A percentile compares a stretch with the other conserved stretches of the same genome.
Conservation (phyloP, 2,797 vertebrate genomes). For the Neosilurus hyrtlii region DNA sequence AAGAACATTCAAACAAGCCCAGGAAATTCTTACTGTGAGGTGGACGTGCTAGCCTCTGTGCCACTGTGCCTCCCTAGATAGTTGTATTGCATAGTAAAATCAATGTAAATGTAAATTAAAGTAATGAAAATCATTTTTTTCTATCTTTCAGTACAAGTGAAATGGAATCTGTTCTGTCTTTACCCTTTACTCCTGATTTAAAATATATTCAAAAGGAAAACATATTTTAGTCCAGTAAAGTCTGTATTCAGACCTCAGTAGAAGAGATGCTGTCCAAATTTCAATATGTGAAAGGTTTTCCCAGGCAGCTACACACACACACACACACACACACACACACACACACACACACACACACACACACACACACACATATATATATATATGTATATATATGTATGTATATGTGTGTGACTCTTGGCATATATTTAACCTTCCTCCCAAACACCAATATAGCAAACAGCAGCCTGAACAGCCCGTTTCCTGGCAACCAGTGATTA, state of each 20-base stretch:
- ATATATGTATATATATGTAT: too few species aligned
- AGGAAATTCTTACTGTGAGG: too few species aligned
- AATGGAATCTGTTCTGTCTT: too few species aligned
- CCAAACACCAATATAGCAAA: constrained; percentile 57
- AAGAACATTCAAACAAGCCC: too few species aligned
- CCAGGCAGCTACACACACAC: neutral
- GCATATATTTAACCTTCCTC: constrained; percentile 42
- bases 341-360: too few species aligned
- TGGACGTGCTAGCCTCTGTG: too few species aligned
- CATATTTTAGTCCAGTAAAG: constrained; percentile 15
- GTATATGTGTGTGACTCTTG: constrained; percentile 41
- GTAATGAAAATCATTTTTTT: neutral
- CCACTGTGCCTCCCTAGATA: too few species aligned
- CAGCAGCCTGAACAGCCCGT: constrained; percentile 54
- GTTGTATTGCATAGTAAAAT: too few species aligned
- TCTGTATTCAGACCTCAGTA: neutral
- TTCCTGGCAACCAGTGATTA: constrained; percentile 68
- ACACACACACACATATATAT: too few species aligned
- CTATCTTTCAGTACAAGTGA: neutral
- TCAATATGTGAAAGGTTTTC: neutral
- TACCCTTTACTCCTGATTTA: neutral
- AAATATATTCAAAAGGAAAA: neutral
- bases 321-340: too few species aligned
- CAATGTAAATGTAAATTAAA: neutral
- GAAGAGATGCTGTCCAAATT: constrained; percentile 2